phyloP scores from a whole-genome alignment of 2,113 vertebrate genomes.

The Pongo abelii region DNA sequence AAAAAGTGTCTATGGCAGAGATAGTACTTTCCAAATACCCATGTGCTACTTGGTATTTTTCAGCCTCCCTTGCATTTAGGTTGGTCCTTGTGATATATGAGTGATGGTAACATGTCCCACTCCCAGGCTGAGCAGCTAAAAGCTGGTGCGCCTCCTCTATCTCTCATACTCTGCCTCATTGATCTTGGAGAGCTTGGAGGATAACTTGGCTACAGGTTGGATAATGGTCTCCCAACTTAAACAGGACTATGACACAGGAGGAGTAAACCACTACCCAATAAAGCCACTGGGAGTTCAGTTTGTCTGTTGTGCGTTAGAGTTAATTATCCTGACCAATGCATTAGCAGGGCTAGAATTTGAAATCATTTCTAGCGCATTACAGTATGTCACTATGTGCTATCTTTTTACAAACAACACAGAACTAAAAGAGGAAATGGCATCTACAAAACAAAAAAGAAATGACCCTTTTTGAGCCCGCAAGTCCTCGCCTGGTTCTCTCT shows the following conservation, averaged over 20 bases:
- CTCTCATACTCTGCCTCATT: background rate
- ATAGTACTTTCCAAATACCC: background rate
- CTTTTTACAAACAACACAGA: background rate
- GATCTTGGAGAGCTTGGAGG: background rate
- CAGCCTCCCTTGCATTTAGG: background rate
- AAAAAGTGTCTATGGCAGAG: background rate
- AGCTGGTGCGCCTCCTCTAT: background rate
- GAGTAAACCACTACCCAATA: background rate
- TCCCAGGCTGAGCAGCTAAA: background rate
- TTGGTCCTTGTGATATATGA: background rate
- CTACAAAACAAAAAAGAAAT: background rate
- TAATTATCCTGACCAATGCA: background rate
- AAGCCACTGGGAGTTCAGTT: background rate
- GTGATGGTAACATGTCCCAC: too few relatives aligned
- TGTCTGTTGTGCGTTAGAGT: background rate
- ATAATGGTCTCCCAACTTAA: background rate
- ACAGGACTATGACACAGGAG: background rate
- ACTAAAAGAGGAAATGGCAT: background rate
- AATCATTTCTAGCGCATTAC: background rate
- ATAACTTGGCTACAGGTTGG: background rate
- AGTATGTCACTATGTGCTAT: background rate
- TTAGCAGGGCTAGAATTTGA: background rate
- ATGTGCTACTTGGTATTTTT: background rate
- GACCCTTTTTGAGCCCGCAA: background rate
- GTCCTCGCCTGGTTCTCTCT: background rate